These are phyloP conservation scores for Cuculus canorus DNA, from an alignment of 2,797 vertebrate species.

Conservation along the genomic window DNA sequence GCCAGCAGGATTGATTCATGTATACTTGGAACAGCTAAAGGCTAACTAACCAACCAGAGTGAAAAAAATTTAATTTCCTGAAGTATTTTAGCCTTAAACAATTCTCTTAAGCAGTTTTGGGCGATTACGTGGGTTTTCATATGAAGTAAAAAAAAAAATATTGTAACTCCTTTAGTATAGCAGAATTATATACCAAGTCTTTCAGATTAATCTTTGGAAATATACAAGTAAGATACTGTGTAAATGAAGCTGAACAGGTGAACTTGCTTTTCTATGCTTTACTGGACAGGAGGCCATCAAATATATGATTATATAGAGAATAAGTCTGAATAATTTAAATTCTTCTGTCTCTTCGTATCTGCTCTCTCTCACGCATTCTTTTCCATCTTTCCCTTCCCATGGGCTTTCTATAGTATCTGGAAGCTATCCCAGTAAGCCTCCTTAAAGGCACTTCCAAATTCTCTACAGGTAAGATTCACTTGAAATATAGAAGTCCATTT, in stretches of 20 bases:
- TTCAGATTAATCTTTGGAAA: neutral
- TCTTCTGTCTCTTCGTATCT: neutral
- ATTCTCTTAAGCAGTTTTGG: neutral
- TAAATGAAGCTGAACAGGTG: neutral
- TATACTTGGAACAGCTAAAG: neutral
- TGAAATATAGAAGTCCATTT: neutral
- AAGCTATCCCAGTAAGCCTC: neutral
- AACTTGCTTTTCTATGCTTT: neutral
- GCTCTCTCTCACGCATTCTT: neutral
- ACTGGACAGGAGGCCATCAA: neutral
- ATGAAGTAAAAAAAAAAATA: neutral
- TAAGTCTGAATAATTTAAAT: neutral
- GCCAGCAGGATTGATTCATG: neutral
- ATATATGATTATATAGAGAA: neutral
- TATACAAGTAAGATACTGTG: neutral
- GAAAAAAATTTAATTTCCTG: neutral
- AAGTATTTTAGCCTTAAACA: neutral
- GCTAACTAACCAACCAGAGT: neutral
- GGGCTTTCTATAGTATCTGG: neutral
- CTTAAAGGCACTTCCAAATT: neutral
- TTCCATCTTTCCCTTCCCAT: neutral
- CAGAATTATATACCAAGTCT: neutral
- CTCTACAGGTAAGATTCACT: neutral
- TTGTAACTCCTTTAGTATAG: neutral
- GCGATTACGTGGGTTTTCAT: neutral